Conservation (phyloP, 2,797 vertebrate species). For the Syngnathus rostellatus region DNA sequence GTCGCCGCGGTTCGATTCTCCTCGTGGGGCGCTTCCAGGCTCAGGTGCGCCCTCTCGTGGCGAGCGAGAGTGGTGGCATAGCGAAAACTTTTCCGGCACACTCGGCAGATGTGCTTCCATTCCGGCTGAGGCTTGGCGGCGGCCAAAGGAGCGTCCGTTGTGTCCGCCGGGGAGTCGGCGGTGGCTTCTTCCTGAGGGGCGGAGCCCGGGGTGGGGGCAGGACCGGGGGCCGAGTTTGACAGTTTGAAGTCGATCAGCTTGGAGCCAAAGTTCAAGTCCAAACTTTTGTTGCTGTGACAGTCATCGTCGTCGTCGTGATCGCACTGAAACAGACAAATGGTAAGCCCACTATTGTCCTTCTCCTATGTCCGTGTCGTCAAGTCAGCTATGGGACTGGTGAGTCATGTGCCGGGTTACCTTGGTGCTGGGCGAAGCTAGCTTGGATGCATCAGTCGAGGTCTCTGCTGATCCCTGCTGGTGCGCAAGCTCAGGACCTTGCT, state of each 20-base stretch:
- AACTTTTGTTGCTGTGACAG: slow-evolving; percentile 86
- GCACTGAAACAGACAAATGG: neutral
- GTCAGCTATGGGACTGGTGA: too few species aligned
- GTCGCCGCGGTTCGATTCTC: slow-evolving; percentile 36
- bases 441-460: neutral
- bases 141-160: slow-evolving; percentile 1
- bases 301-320: slow-evolving; percentile 44
- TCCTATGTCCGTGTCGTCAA: too few species aligned
- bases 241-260: slow-evolving; percentile 87
- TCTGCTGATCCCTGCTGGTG: slow-evolving; percentile 44
- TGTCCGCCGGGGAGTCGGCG: neutral
- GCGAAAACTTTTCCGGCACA: slow-evolving; percentile 89
- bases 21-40: slow-evolving; percentile 51
- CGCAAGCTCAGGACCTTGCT: slow-evolving; percentile 8
- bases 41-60: slow-evolving; percentile 81
- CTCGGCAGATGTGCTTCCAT: slow-evolving; percentile 76
- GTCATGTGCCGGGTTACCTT: slow-evolving; percentile 31
- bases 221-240: slow-evolving; percentile 21
- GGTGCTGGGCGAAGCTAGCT: slow-evolving; percentile 15
- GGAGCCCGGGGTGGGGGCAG: neutral
- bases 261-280: slow-evolving; percentile 90
- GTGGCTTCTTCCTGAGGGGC: slow-evolving; percentile 37
- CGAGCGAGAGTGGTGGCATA: slow-evolving; percentile 84
- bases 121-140: slow-evolving; percentile 68
- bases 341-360: neutral